Base-by-base conservation (phyloP, 2,797 vertebrate genomes). In the Aselliscus stoliczkanus region DNA sequence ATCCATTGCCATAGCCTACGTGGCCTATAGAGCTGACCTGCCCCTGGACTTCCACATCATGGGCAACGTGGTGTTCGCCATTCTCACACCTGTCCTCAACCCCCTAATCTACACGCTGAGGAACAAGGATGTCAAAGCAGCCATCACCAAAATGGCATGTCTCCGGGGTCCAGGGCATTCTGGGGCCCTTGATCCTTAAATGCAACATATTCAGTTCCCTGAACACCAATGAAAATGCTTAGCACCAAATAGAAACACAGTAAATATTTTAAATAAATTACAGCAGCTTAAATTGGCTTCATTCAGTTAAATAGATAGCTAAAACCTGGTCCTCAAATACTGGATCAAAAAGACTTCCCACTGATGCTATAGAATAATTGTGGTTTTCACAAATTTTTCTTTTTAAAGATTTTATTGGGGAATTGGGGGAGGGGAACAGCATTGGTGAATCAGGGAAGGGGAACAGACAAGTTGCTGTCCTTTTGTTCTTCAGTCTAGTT, bases 111-210 rank as follows among this genome's bases (percentile, higher is more conserved):
- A 80, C 64, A 90, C 2, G 0, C 75, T 90, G 21, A 90, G 88
- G 50, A 90, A 80, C 17, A 90, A 80, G 75, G 62, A 90, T 90
- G 88, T 90, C 21, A 80, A 90, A 44, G 88, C 75, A 80, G 50
- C 88, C 44, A 83, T 83, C 20, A 34, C 31, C 44, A 65, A 50
- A 50, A 65, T 50, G 0, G 1, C 44, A 60, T 75, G 69, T 50
- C 31, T 25, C 5, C 7, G 2, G 50, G 42, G 17, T 50, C n/a
- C 50, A 80, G 18, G 60, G 10, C 17, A 37, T 65, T 83, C 29
- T 79, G 34, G 25, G 23, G 15, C 4, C 17, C 31, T 87, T 73
- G 31, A 94, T 50, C 18, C 65, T 69, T 64, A 44, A 25, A 80
- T 75, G 29, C 39, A 17, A 25, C 27, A 88, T 67, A 77, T 84